Evolutionary conservation across 2,797 vertebrate genomes (phyloP).

Genomic region (Oryzias dopingdopingensis): DNA sequence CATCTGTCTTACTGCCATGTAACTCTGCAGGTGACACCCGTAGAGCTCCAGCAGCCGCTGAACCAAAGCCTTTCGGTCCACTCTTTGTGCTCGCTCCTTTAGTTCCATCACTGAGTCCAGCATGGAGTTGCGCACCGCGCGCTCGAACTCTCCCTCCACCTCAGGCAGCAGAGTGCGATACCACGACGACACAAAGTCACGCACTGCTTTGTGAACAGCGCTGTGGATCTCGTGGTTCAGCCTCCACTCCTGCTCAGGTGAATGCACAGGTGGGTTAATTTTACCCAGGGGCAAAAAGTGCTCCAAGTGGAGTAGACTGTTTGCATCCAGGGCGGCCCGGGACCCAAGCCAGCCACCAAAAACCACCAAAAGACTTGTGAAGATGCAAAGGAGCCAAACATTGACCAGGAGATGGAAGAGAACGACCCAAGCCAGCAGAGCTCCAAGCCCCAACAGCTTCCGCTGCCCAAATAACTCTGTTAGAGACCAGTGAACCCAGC

Average conservation of each 20-base stretch:
- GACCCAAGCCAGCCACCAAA: conserved; percentile 88
- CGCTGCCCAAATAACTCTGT: conserved; percentile 64
- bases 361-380: conserved; percentile 80
- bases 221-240: conserved; percentile 84
- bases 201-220: conserved; percentile 84
- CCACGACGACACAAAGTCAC: conserved; percentile 93
- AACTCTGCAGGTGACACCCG: conserved; percentile 87
- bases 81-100: conserved; percentile 72
- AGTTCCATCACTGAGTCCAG: conserved; percentile 80
- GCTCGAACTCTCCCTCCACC: conserved; percentile 80
- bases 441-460: conserved; percentile 71
- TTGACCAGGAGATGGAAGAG: conserved; percentile 86
- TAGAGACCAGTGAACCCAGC: conserved; percentile 42
- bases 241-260: conserved; percentile 64
- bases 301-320: conserved; percentile 83
- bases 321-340: conserved; percentile 57
- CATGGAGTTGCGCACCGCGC: conserved; percentile 82
- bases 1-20: conserved; percentile 77
- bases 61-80: conserved; percentile 76
- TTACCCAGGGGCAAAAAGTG: conserved; percentile 78
- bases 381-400: conserved; percentile 82
- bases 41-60: conserved; percentile 81
- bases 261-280: conserved; percentile 43
- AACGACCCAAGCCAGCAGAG: conserved; percentile 81
- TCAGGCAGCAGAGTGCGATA: conserved; percentile 82